Evolutionary conservation across 2,888 invertebrate genomes (phyloP).

Genomic region (Eilema depressum): DNA sequence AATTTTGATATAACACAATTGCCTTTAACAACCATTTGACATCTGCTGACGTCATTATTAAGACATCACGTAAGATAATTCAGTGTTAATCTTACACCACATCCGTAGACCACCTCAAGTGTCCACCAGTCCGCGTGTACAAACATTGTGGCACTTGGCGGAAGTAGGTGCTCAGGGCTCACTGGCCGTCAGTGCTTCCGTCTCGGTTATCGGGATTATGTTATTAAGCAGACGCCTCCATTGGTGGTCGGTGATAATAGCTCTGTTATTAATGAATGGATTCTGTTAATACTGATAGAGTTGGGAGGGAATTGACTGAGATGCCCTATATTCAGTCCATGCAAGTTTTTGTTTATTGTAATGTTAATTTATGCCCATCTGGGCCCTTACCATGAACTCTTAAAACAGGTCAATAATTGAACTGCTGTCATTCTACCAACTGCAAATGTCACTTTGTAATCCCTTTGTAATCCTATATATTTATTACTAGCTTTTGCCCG

Average conservation of each 20-base stretch:
- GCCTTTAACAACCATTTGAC: background rate
- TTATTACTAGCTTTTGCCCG: no score
- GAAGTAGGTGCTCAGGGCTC: conserved; percentile 66
- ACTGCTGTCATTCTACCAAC: no score
- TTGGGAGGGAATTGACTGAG: background rate
- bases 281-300: background rate
- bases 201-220: conserved; percentile 75
- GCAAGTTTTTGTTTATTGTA: background rate
- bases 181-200: conserved; percentile 66
- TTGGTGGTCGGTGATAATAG: conserved; percentile 71
- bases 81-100: conserved; percentile 21
- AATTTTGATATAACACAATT: no score
- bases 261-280: conserved; percentile 42
- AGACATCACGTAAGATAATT: background rate
- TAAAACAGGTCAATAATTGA: no score
- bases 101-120: conserved; percentile 47
- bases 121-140: conserved; percentile 40
- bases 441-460: no score
- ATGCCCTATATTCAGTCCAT: no score
- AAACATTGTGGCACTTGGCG: conserved; percentile 47
- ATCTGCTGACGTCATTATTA: background rate
- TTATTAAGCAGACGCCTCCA: conserved; percentile 73
- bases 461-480: no score
- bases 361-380: background rate
- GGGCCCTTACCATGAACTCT: no score